Percentiles rank a stretch among this genome's conserved stretches.
Evolutionary conservation across 2,797 vertebrate species (phyloP).

Genomic region (Fistularia commersonii): DNA sequence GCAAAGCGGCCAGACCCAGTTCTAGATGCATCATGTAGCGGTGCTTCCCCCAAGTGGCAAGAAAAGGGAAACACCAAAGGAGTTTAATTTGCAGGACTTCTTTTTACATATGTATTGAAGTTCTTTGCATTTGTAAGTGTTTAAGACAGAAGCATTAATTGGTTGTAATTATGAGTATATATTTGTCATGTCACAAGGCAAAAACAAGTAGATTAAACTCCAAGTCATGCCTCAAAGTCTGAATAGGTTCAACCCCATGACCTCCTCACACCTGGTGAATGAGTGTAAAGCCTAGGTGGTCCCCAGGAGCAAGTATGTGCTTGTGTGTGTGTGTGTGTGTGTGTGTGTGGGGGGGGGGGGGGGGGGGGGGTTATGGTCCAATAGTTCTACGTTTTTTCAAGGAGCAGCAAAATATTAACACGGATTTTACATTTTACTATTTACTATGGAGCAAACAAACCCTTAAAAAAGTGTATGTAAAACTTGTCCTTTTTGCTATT

Average conservation of each 20-base stretch:
- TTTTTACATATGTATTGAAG: too few species aligned
- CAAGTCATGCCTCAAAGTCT: not conserved
- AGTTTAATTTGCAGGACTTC: not conserved
- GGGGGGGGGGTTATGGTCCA: too few species aligned
- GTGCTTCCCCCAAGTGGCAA: conserved; percentile 63
- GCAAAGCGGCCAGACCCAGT: conserved; percentile 10
- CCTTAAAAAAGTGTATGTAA: too few species aligned
- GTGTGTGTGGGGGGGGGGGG: too few species aligned
- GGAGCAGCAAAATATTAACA: too few species aligned
- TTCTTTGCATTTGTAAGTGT: too few species aligned
- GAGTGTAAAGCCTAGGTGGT: conserved; percentile 23
- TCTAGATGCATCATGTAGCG: conserved; percentile 5
- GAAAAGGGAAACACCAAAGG: conserved; percentile 11
- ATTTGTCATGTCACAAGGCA: not conserved
- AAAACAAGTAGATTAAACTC: too few species aligned
- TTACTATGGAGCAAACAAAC: too few species aligned
- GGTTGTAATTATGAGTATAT: too few species aligned
- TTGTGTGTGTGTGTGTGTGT: conserved; percentile 5
- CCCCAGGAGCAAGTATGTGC: conserved; percentile 22
- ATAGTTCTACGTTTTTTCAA: conserved; percentile 19
- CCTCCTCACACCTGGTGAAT: conserved; percentile 29
- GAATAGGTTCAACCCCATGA: conserved; percentile 15
- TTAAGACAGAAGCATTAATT: too few species aligned
- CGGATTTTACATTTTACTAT: too few species aligned
- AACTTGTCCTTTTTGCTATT: too few species aligned